Percentiles rank a stretch among this genome's conserved stretches.
phyloP scores from a whole-genome alignment of 1,140 invertebrate species.

The Chelonus insularis region DNA sequence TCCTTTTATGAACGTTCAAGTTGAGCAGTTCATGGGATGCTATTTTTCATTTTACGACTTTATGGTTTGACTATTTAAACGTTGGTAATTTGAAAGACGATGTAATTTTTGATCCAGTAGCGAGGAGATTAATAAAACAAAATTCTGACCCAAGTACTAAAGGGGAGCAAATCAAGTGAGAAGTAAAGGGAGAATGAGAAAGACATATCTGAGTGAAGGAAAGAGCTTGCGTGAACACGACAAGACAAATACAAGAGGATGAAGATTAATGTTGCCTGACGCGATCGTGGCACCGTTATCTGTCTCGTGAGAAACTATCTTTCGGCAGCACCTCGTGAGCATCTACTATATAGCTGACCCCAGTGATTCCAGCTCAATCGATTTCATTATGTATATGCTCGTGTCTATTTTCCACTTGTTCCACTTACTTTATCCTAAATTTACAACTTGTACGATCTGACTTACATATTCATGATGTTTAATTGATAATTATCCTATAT shows the following conservation, averaged over 20 bases:
- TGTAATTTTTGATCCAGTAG: too few species aligned
- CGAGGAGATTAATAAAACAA: too few species aligned
- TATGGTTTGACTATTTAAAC: too few species aligned
- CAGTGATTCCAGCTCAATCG: background rate
- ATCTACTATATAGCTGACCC: background rate
- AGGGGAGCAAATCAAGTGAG: background rate
- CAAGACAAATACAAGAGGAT: constrained; percentile 50
- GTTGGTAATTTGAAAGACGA: too few species aligned
- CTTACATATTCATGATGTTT: too few species aligned
- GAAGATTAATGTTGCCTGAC: constrained; percentile 46
- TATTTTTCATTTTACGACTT: too few species aligned
- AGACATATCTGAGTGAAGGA: constrained; percentile 16
- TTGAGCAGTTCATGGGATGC: too few species aligned
- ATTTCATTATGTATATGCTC: constrained; percentile 1
- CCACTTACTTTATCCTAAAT: constrained; percentile 3
- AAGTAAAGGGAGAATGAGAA: background rate
- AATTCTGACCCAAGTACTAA: background rate
- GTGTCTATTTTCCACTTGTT: constrained; percentile 12
- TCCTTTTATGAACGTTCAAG: too few species aligned
- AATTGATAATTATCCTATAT: too few species aligned
- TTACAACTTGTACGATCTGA: too few species aligned
- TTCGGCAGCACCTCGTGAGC: constrained; percentile 27
- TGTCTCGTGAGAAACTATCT: constrained; percentile 32
- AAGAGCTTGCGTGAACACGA: constrained; percentile 29
- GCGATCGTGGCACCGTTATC: constrained; percentile 27